Evolutionary conservation across 2,888 invertebrate genomes (phyloP).

Genomic region (Cheilosia variabilis): DNA sequence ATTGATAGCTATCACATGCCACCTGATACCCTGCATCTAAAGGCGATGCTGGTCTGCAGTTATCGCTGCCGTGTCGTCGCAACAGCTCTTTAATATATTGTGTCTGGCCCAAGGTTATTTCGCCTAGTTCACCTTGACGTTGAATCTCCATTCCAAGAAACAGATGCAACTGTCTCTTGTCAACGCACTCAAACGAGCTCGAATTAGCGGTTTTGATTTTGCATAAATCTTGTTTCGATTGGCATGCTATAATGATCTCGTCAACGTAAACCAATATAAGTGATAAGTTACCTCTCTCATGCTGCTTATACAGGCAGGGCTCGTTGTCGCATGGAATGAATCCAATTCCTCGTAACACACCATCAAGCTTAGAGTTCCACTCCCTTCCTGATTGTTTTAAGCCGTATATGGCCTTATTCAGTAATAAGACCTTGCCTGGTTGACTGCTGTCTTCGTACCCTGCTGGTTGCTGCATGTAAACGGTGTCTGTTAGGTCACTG

Average conservation of each 20-base stretch:
- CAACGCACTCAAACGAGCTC: constrained; percentile 21
- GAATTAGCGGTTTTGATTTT: constrained; percentile 17
- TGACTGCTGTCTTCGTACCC: not conserved
- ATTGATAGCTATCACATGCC: not conserved
- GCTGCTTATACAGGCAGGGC: constrained; percentile 34
- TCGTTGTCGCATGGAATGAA: constrained; percentile 33
- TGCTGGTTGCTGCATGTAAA: constrained; percentile 55
- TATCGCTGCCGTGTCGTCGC: constrained; percentile 18
- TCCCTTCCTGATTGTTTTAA: constrained; percentile 46
- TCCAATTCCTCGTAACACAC: constrained; percentile 11
- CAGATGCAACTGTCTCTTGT: constrained; percentile 25
- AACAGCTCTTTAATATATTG: constrained; percentile 35
- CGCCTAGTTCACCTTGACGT: constrained; percentile 28
- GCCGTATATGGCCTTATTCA: constrained; percentile 36
- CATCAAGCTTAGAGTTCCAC: constrained; percentile 33
- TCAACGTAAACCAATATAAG: constrained; percentile 28
- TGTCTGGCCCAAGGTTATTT: constrained; percentile 15
- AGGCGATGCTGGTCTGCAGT: constrained; percentile 22
- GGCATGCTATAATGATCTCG: constrained; percentile 35
- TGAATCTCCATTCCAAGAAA: constrained; percentile 45
- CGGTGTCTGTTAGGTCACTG: constrained; percentile 43
- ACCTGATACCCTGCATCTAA: constrained; percentile 1
- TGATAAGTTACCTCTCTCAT: constrained; percentile 19
- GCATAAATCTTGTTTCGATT: constrained; percentile 6
- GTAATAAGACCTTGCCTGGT: constrained; percentile 16